A percentile compares a stretch with the other conserved stretches of the same genome.
phyloP scores from a whole-genome alignment of 1,140 invertebrate species.

The Linepithema humile region DNA sequence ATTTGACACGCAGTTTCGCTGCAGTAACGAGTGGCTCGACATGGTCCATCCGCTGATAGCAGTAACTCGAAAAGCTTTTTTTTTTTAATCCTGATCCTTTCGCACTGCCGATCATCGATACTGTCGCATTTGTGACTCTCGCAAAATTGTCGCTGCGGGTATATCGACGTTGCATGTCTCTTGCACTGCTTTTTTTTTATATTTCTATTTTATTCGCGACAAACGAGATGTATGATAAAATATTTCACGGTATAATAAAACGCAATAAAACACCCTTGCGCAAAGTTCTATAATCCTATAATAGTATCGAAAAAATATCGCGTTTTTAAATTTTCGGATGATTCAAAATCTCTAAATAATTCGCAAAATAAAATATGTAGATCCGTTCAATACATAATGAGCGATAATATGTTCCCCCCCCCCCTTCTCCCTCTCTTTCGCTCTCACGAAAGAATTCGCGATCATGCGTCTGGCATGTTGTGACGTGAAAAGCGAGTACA shows the following conservation, averaged over 20 bases:
- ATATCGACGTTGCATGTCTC: background rate
- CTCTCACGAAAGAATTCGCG: background rate
- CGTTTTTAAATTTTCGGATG: background rate
- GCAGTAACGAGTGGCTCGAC: background rate
- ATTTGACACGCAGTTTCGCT: background rate
- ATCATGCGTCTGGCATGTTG: constrained; percentile 16
- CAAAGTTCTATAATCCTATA: too few relatives aligned
- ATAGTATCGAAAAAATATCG: too few relatives aligned
- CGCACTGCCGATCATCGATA: background rate
- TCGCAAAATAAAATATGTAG: too few relatives aligned
- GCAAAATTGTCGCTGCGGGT: background rate
- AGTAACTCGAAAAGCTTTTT: background rate
- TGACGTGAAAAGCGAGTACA: background rate
- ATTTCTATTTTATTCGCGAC: background rate
- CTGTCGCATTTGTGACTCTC: background rate
- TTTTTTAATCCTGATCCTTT: background rate
- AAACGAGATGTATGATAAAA: background rate
- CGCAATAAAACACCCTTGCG: too few relatives aligned
- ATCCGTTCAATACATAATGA: too few relatives aligned
- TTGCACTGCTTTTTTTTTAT: too few relatives aligned
- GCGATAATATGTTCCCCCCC: too few relatives aligned
- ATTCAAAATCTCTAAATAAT: too few relatives aligned
- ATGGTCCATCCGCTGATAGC: background rate
- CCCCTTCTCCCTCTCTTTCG: too few relatives aligned
- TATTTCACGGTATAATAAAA: background rate